These are phyloP conservation scores for Chalcis sispes DNA, from an alignment of 2,888 invertebrate species.

Conservation along the genomic window DNA sequence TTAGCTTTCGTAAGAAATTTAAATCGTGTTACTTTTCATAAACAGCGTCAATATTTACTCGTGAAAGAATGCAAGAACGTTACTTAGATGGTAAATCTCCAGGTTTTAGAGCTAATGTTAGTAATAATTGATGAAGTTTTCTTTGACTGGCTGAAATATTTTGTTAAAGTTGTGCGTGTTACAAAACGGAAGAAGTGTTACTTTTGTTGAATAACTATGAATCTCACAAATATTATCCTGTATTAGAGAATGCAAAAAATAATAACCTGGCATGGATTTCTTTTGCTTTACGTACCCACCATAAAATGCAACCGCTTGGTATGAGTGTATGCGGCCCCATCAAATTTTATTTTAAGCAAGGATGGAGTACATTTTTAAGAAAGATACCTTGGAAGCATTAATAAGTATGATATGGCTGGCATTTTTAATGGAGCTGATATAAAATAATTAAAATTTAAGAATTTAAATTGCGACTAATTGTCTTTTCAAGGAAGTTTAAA, in stretches of 20 bases:
- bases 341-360: not conserved
- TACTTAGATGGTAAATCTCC: constrained; percentile 62
- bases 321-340: constrained; percentile 59
- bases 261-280: constrained; percentile 63
- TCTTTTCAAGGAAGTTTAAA: too few relatives aligned
- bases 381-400: constrained; percentile 64
- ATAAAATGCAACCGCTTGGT: constrained; percentile 66
- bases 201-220: constrained; percentile 66
- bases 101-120: constrained; percentile 60
- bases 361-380: constrained; percentile 36
- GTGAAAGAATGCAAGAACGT: constrained; percentile 64
- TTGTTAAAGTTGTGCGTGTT: constrained; percentile 61
- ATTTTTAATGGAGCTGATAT: constrained; percentile 61
- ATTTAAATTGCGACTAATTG: too few relatives aligned
- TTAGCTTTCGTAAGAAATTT: too few relatives aligned
- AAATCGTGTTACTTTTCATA: too few relatives aligned
- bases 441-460: constrained; percentile 59
- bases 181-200: constrained; percentile 59
- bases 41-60: constrained; percentile 65
- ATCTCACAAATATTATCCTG: constrained; percentile 64
- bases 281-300: constrained; percentile 62
- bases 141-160: constrained; percentile 63
- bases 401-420: constrained; percentile 61
- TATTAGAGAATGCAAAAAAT: constrained; percentile 63
- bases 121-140: constrained; percentile 61